These are phyloP conservation scores for Climacteris rufus DNA, from an alignment of 2,113 vertebrate species.

Conservation along the genomic window DNA sequence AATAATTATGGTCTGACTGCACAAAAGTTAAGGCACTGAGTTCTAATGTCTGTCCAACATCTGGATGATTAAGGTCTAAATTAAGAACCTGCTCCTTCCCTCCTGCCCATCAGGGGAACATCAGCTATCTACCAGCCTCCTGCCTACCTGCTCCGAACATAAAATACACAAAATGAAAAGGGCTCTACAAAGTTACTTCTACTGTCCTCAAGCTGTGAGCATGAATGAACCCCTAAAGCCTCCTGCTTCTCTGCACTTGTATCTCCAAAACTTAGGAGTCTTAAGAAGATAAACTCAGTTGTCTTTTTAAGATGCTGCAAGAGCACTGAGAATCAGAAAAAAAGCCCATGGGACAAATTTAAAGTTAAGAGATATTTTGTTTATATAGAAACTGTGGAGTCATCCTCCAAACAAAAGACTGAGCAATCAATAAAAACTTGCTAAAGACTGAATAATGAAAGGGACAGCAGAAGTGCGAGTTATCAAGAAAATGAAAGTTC, in stretches of 20 bases:
- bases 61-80: neutral
- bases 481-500: neutral
- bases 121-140: neutral
- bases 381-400: neutral
- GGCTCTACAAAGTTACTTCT: neutral
- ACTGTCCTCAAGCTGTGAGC: neutral
- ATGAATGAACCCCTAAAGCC: neutral
- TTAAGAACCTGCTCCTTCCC: neutral
- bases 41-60: neutral
- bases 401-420: neutral
- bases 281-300: neutral
- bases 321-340: neutral
- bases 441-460: neutral
- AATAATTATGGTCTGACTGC: neutral
- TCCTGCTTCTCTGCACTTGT: neutral
- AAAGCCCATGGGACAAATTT: neutral
- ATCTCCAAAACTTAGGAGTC: neutral
- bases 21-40: neutral
- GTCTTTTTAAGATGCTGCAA: neutral
- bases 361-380: neutral
- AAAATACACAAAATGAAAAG: neutral
- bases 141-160: neutral
- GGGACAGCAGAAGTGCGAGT: fast-evolving
- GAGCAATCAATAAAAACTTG: neutral
- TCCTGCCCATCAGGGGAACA: neutral